phyloP scores from a whole-genome alignment of 2,888 invertebrate species.

The Epinotia demarniana region DNA sequence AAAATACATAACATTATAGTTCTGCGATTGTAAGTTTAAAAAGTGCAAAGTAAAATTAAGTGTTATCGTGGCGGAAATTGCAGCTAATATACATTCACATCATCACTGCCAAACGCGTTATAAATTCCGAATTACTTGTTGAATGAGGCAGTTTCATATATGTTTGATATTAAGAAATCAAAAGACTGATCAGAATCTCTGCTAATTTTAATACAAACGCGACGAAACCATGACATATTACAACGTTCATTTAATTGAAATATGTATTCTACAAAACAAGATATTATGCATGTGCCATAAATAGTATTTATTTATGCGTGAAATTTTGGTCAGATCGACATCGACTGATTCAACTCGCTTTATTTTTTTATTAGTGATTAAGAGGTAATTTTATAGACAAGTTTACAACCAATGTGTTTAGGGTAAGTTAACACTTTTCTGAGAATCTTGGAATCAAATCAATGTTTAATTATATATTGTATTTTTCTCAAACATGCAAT shows the following conservation, averaged over 20 bases:
- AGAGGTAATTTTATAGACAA: conserved; percentile 29
- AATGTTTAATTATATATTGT: background rate
- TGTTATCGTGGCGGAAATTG: background rate
- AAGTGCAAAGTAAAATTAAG: conserved; percentile 20
- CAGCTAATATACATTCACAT: background rate
- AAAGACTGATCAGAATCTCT: conserved; percentile 73
- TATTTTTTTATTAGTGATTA: conserved; percentile 23
- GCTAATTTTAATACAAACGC: conserved; percentile 31
- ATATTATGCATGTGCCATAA: conserved; percentile 38
- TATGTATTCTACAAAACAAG: background rate
- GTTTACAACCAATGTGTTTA: conserved; percentile 28
- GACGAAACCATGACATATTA: conserved; percentile 62
- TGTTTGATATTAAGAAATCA: conserved; percentile 36
- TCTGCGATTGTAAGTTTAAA: conserved; percentile 1
- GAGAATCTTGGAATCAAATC: background rate
- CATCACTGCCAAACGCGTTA: conserved; percentile 15
- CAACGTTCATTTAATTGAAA: conserved; percentile 59
- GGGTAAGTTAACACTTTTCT: conserved; percentile 21
- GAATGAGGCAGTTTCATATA: conserved; percentile 25
- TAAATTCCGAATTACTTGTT: background rate
- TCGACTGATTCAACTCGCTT: conserved; percentile 9
- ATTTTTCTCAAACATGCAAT: background rate
- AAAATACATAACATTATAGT: conserved; percentile 6
- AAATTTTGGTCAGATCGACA: conserved; percentile 28
- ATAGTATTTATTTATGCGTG: conserved; percentile 16